phyloP scores from a whole-genome alignment of 2,113 vertebrate species.

The Paraplagusia blochii region DNA sequence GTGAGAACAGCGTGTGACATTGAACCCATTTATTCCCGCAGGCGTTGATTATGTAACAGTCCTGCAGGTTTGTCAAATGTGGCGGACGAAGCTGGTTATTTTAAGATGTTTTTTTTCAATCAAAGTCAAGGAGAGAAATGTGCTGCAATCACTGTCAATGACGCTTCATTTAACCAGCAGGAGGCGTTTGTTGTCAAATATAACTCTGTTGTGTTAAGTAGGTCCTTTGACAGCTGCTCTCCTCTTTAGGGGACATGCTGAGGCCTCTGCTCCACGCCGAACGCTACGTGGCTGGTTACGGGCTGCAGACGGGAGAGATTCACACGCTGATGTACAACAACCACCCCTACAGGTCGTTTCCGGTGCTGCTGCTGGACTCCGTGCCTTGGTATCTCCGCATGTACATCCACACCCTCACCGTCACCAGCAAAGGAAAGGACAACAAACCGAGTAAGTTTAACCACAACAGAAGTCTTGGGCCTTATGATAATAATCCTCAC shows the following conservation, averaged over 20 bases:
- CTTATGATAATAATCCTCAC: no score
- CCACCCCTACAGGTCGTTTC: slow-evolving; percentile 90
- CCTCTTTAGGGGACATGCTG: slow-evolving; percentile 76
- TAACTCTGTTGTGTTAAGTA: background rate
- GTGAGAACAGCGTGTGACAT: slow-evolving; percentile 60
- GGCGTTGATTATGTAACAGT: background rate
- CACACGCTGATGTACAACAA: slow-evolving; percentile 91
- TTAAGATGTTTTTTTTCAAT: background rate
- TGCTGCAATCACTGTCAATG: background rate
- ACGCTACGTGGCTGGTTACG: slow-evolving; percentile 90
- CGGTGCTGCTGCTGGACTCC: slow-evolving; percentile 86
- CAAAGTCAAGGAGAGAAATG: background rate
- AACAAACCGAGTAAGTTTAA: slow-evolving; percentile 89
- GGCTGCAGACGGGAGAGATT: slow-evolving; percentile 91
- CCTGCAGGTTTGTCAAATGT: slow-evolving; percentile 1
- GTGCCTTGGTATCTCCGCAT: slow-evolving; percentile 97
- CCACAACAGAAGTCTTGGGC: no score
- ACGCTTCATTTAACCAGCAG: background rate
- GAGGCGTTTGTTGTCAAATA: background rate
- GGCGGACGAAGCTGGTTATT: background rate
- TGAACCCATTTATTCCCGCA: background rate
- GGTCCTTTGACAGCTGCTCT: background rate
- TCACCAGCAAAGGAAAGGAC: slow-evolving; percentile 89
- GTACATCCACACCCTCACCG: slow-evolving; percentile 90
- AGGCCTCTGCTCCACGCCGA: slow-evolving; percentile 86